Percentiles rank a stretch among this genome's conserved stretches.
Conservation (phyloP, 2,888 invertebrate species). For the Cheilosia vernalis region DNA sequence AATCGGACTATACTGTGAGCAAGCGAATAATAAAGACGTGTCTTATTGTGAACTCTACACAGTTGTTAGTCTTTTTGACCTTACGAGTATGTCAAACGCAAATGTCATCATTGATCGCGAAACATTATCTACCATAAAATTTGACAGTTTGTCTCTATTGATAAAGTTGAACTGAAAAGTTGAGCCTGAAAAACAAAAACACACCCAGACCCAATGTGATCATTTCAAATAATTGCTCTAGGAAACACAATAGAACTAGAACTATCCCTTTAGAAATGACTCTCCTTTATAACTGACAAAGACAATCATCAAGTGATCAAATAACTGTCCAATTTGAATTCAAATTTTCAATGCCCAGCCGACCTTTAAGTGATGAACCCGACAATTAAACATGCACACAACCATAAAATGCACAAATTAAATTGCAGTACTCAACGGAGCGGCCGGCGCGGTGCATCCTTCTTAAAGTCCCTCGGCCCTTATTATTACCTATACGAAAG, state of each 20-base stretch:
- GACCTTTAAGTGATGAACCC: slow-evolving; percentile 40
- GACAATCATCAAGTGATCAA: slow-evolving; percentile 4
- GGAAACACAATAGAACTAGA: neutral
- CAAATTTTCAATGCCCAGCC: slow-evolving; percentile 11
- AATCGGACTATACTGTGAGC: too few relatives aligned
- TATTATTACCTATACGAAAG: slow-evolving; percentile 18
- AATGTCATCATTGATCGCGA: too few relatives aligned
- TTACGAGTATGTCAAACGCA: too few relatives aligned
- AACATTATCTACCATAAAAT: too few relatives aligned
- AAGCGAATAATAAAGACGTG: too few relatives aligned
- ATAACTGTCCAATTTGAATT: neutral
- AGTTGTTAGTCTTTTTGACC: too few relatives aligned
- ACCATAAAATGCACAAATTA: slow-evolving; percentile 37
- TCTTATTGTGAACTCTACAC: too few relatives aligned
- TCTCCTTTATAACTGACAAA: slow-evolving; percentile 2
- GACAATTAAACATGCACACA: slow-evolving; percentile 54
- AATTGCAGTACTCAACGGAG: slow-evolving; percentile 44
- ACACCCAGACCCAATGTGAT: too few relatives aligned
- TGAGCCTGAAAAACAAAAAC: too few relatives aligned
- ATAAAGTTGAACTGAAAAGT: too few relatives aligned
- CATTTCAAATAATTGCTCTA: neutral
- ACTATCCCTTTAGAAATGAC: neutral
- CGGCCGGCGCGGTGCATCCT: slow-evolving; percentile 43
- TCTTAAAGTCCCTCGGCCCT: slow-evolving; percentile 56
- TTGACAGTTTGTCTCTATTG: too few relatives aligned